A percentile compares a stretch with the other conserved stretches of the same genome.
phyloP scores from a whole-genome alignment of 2,888 invertebrate genomes.

The Synergus gifuensis region DNA sequence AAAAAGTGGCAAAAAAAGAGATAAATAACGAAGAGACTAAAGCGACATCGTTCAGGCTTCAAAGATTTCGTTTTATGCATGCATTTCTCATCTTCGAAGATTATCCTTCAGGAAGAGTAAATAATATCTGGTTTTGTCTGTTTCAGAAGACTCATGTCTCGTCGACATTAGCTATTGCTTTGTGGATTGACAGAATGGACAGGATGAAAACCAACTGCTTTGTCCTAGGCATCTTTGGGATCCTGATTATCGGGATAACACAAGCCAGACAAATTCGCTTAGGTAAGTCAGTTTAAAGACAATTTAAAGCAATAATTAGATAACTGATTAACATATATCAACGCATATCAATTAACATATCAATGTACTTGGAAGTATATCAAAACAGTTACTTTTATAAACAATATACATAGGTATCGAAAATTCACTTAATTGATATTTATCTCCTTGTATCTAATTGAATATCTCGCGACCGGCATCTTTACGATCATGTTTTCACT shows the following conservation, averaged over 20 bases:
- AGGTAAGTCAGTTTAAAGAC: constrained; percentile 61
- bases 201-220: constrained; percentile 67
- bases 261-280: constrained; percentile 64
- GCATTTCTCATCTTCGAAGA: constrained; percentile 51
- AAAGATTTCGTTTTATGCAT: constrained; percentile 38
- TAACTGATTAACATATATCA: too few species aligned
- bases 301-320: background rate
- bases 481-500: constrained; percentile 37
- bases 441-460: constrained; percentile 19
- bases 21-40: constrained; percentile 20
- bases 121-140: constrained; percentile 50
- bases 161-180: constrained; percentile 59
- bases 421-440: constrained; percentile 16
- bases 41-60: constrained; percentile 42
- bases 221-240: constrained; percentile 64
- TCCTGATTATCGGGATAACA: constrained; percentile 60
- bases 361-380: background rate
- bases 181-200: constrained; percentile 56
- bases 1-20: constrained; percentile 16
- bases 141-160: constrained; percentile 69
- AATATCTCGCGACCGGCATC: constrained; percentile 4
- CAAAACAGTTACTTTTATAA: background rate
- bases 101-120: constrained; percentile 45
- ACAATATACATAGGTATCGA: background rate
- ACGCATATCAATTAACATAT: too few species aligned